Evolutionary conservation across 1,140 invertebrate genomes (phyloP).

Genomic region (Halictus rubicundus): DNA sequence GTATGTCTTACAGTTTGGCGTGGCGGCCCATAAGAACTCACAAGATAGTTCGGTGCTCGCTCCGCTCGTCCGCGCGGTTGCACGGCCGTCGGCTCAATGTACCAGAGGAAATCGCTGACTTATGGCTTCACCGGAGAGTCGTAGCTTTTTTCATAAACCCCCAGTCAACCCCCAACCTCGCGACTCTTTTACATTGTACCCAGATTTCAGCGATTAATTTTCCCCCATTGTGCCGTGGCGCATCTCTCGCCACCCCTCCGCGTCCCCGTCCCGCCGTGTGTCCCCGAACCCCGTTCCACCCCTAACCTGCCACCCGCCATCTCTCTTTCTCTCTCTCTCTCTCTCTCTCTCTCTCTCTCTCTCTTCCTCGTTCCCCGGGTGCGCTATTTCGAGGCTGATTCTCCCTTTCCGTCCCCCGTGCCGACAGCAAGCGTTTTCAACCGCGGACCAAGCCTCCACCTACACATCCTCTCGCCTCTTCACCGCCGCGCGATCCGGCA

Average conservation of each 20-base stretch:
- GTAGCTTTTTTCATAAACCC: constrained; percentile 75
- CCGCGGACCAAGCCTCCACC: constrained; percentile 50
- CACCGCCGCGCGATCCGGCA: constrained; percentile 20
- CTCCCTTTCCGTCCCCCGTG: background rate
- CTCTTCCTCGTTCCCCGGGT: background rate
- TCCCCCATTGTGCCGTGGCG: constrained; percentile 69
- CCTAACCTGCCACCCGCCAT: too few species aligned
- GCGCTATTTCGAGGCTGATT: background rate
- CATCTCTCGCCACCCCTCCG: constrained; percentile 55
- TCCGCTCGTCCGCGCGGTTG: constrained; percentile 40
- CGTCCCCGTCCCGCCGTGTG: constrained; percentile 7
- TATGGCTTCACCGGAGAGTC: constrained; percentile 72
- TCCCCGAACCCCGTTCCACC: constrained; percentile 7
- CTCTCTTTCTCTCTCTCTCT: too few species aligned
- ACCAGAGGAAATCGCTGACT: constrained; percentile 75
- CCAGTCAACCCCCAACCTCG: constrained; percentile 68
- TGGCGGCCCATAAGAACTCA: constrained; percentile 51
- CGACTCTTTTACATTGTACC: constrained; percentile 79
- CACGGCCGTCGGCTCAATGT: constrained; percentile 71
- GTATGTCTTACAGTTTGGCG: constrained; percentile 63
- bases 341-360: background rate
- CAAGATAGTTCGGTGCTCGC: constrained; percentile 48
- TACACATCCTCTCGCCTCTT: constrained; percentile 48
- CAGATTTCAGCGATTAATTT: constrained; percentile 80
- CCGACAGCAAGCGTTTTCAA: constrained; percentile 40